A percentile compares a stretch with the other conserved stretches of the same genome.
These are phyloP conservation scores for Rhyacichthys aspro DNA, from an alignment of 2,797 vertebrate species.

Conservation along the genomic window DNA sequence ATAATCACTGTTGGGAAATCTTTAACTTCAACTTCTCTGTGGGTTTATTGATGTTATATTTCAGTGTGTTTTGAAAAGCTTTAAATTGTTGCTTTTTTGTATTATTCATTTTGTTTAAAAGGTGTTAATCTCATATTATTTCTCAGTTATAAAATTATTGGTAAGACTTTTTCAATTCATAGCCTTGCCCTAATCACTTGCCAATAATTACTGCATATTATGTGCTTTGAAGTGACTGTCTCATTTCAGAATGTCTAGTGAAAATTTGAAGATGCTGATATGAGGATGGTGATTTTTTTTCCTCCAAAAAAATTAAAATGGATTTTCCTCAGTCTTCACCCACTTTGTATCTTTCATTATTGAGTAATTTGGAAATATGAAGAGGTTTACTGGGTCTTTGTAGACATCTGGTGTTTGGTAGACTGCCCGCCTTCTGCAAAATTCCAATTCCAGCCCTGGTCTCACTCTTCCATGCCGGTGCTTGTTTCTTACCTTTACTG, in stretches of 20 bases:
- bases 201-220: too few species aligned
- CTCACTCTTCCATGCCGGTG: slow-evolving; percentile 54
- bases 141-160: too few species aligned
- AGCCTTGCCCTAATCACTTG: too few species aligned
- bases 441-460: slow-evolving; percentile 30
- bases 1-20: slow-evolving; percentile 1
- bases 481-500: slow-evolving; percentile 53
- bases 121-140: too few species aligned
- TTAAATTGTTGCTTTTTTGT: too few species aligned
- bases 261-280: too few species aligned
- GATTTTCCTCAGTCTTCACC: slow-evolving; percentile 19
- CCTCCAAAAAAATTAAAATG: too few species aligned
- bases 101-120: too few species aligned
- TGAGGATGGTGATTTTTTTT: neutral
- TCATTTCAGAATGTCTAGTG: too few species aligned
- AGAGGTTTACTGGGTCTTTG: slow-evolving; percentile 53
- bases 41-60: slow-evolving; percentile 9
- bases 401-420: slow-evolving; percentile 58
- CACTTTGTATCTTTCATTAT: slow-evolving; percentile 27
- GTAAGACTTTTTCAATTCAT: too few species aligned
- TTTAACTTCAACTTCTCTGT: neutral
- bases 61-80: slow-evolving; percentile 4
- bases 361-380: slow-evolving; percentile 51
- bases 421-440: slow-evolving; percentile 25
- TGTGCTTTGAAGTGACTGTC: too few species aligned